Conservation (phyloP, 1,140 invertebrate species). For the Drosophila parabipectinata region DNA sequence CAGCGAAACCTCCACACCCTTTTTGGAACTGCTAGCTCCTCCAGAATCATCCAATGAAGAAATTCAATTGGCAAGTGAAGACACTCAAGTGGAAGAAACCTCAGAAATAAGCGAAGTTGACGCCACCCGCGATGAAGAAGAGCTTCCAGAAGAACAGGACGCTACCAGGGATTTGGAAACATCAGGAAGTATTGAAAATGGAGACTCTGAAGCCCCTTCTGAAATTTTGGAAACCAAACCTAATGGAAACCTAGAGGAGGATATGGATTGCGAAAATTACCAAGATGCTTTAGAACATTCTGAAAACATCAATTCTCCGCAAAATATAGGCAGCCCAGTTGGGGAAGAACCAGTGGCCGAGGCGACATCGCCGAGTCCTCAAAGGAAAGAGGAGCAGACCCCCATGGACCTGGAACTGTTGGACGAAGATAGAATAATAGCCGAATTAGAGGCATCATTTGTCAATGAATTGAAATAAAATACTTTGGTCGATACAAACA, state of each 20-base stretch:
- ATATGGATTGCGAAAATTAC: not conserved
- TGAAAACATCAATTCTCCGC: not conserved
- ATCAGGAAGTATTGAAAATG: not conserved
- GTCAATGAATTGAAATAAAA: slow-evolving; percentile 54
- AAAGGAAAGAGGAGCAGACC: not conserved
- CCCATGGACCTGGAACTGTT: not conserved
- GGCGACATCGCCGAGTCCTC: not conserved
- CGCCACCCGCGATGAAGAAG: not conserved
- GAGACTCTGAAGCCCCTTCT: not conserved
- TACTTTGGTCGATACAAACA: not conserved
- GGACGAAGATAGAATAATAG: slow-evolving; percentile 44
- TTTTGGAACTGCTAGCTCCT: not conserved
- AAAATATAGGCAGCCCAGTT: not conserved
- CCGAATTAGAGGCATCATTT: slow-evolving; percentile 52
- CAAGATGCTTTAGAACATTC: not conserved
- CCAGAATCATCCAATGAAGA: not conserved
- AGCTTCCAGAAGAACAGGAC: not conserved
- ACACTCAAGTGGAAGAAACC: not conserved
- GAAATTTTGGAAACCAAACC: not conserved
- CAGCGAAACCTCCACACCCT: not conserved
- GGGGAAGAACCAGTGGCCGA: not conserved
- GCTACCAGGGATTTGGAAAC: too few species aligned
- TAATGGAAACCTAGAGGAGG: not conserved
- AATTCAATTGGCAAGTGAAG: not conserved
- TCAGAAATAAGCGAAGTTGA: not conserved